Base-by-base conservation (phyloP, 1,140 invertebrate species). In the Polypedilum vanderplanki region DNA sequence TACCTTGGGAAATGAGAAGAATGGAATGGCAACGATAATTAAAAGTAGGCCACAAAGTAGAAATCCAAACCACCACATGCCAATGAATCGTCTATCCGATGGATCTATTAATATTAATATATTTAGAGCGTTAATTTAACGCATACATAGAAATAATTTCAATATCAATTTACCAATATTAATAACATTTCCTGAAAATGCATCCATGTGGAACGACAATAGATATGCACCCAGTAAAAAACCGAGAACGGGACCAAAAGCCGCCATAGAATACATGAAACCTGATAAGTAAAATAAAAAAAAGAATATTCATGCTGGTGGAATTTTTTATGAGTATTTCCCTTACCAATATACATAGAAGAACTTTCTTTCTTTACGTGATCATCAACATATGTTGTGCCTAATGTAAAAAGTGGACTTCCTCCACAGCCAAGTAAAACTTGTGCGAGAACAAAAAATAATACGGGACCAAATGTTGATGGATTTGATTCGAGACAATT, bases 1-100 rank as follows among this genome's bases (percentile, higher is more conserved):
- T 76, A 78, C 90, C 85, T 96, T 95, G n/a, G 94, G 94, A 83
- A 95, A 96, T 76, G 90, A 91, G 81, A 94, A 93, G 83, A 97
- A 93, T 4, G 94, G 93, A 75, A 96, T 87, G 1, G 93, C 91
- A 15, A 95, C 91, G 22, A 96, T 80, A 41, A 96, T 88, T 1
- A 95, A 86, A 0, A 95, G 84, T 10, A 92, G 80, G 1, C 93
- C 93, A 75, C 92, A 91, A 0, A 96, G 85, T 2, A 96, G 81
- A 80, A 96, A 97, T 15, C 94, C 94, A 18, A 95, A 91, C 95
- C 95, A 97, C 95, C 95, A 97, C 87, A 95, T 94, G 20, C 95
- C 95, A 18, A 97, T 91, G 93, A 94, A 96, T 73, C 91, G 87
- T 76, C 91, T 90, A 82, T 94, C 93, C 20, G 89, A 89, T 7